Base-by-base conservation (phyloP, 2,888 invertebrate genomes). In the Tholera decimalis region DNA sequence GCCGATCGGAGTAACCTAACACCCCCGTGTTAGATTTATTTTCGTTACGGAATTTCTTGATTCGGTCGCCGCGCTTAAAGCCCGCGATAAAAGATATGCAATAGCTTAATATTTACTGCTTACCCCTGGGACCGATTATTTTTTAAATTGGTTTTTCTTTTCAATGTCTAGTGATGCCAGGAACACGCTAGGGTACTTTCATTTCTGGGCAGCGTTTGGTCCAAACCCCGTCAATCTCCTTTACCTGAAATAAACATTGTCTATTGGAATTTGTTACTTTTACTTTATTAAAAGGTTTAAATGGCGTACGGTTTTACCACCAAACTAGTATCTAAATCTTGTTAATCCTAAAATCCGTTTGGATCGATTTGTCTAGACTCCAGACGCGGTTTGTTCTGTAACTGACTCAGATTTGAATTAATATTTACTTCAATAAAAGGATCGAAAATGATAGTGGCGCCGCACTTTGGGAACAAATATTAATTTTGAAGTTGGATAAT, bases 281-380 rank as follows among this genome's bases (percentile, higher is more conserved):
- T 39, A 2, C 13, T 2, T 65, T n/a, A 30, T 24, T 41, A 8
- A 20, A 11, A 39, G 22, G 6, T 39, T 37, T 46, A 8, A 50
- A 20, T 13, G 11, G 18, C 39, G 35, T 18, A 30, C 13, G n/a
- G 46, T 53, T 22, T 35, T 43, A 57, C n/a, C 24, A 57, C n/a
- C 24, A 64, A 11, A 56, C 37, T 33, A 33, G 33, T 6, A n/a
- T n/a, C 37, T 33, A 18, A 18, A 15, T 65, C 43, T 9, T 24
- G 46, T 30, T 44, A 41, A 47, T 61, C 39, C 15, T 50, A 24
- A n/a, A 55, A 74, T 37, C 18, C 20, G n/a, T 49, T 58, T 35
- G 49, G 54, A 75, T 73, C 76, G 61, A 75, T 69, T 37, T 69
- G 76, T 73, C 73, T 73, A 73, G 73, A 75, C 75, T 66, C 30